A percentile compares a stretch with the other conserved stretches of the same genome.
phyloP scores from a whole-genome alignment of 2,113 vertebrate genomes.

The Protobothrops flavoviridis region DNA sequence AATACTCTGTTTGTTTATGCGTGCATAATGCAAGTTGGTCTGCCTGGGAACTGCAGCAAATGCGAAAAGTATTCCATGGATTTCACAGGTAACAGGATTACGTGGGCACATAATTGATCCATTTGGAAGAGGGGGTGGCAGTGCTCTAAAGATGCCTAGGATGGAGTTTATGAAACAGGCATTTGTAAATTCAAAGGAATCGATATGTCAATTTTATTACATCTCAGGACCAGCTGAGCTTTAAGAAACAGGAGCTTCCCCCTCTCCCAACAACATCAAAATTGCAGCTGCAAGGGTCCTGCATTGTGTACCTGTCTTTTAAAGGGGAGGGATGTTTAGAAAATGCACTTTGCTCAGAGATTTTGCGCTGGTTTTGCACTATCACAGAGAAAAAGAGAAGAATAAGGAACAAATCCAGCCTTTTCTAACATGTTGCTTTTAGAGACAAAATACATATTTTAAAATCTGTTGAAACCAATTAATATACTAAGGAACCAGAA shows the following conservation, averaged over 20 bases:
- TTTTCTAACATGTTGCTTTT: slow-evolving; percentile 54
- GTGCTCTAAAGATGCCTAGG: slow-evolving; percentile 94
- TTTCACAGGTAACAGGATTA: slow-evolving; percentile 99
- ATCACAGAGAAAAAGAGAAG: not conserved
- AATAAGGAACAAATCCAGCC: slow-evolving; percentile 36
- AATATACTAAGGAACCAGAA: not conserved
- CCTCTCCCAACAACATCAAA: slow-evolving; percentile 41
- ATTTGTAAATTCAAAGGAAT: slow-evolving; percentile 99
- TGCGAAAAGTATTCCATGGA: slow-evolving; percentile 97
- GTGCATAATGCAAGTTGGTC: slow-evolving; percentile 92
- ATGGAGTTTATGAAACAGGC: slow-evolving; percentile 99
- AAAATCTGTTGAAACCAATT: not conserved
- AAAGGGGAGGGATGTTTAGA: slow-evolving; percentile 68
- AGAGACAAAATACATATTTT: slow-evolving; percentile 16
- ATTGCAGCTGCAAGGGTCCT: slow-evolving; percentile 66
- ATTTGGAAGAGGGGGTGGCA: slow-evolving; percentile 96
- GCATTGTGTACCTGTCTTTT: slow-evolving; percentile 67
- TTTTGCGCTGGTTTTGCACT: slow-evolving; percentile 49
- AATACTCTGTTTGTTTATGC: slow-evolving; percentile 92
- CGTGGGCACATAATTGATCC: slow-evolving; percentile 99
- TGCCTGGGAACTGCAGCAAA: slow-evolving; percentile 90
- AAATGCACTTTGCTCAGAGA: slow-evolving; percentile 55
- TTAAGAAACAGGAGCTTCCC: slow-evolving; percentile 88
- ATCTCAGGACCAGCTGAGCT: slow-evolving; percentile 95
- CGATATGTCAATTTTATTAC: slow-evolving; percentile 99